Base-by-base conservation (phyloP, 2,888 invertebrate species). In the Tenthredo livida region DNA sequence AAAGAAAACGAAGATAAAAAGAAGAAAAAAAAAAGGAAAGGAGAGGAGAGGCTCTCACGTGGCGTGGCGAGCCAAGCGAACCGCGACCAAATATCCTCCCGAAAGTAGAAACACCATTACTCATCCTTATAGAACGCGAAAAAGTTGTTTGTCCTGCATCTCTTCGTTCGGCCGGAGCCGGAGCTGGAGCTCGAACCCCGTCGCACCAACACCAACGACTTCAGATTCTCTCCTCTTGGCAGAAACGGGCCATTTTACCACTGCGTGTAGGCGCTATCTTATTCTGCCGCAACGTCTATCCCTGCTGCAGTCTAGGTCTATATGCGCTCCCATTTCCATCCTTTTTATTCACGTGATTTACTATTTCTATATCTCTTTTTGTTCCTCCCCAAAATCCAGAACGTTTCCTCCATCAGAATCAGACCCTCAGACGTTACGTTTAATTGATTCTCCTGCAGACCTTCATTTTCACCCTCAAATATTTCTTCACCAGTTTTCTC, bases 81-180 rank as follows among this genome's bases (percentile, higher is more conserved):
- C 89, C 89, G 88, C 88, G 90, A 90, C 90, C 90, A 89, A 91
- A 91, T 91, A 90, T 90, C 90, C 88, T 90, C 87, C 88, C 89
- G 88, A 90, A 91, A 90, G 91, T 90, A 89, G 90, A 90, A 90
- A 90, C 88, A 88, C 88, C 88, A 90, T 91, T 89, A 91, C 86
- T 90, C 90, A 91, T 91, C 88, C 88, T 89, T 89, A 87, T 88
- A 88, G 90, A 89, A 89, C 89, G 90, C 89, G 90, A 92, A 91
- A 90, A 92, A 92, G 91, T 92, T 92, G 92, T 92, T 92, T 92
- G 92, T 91, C 92, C 91, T 90, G 91, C 90, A 90, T 90, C 89
- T 89, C 87, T 87, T 87, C 50, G 50, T 47, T 77, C 29, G 37
- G 37, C 37, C 61, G 61, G 21, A 58, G 80, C 58, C 17, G 70